Evolutionary conservation across 1,140 invertebrate species (phyloP).

Genomic region (Augochlora pura): DNA sequence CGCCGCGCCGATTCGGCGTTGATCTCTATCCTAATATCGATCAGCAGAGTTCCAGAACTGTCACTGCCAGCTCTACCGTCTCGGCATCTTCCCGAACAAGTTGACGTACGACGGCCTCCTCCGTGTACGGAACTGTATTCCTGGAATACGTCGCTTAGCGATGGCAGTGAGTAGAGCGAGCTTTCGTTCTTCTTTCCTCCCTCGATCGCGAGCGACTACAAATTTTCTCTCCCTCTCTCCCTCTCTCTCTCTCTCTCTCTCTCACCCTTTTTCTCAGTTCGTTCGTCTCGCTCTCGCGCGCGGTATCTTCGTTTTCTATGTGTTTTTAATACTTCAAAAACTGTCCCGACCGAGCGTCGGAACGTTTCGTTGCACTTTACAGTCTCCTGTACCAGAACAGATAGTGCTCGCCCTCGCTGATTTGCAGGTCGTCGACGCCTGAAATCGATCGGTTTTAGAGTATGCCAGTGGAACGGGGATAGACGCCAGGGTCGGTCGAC

Average conservation of each 20-base stretch:
- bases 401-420: constrained; percentile 91
- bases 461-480: too few species aligned
- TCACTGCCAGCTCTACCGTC: constrained; percentile 51
- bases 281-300: too few species aligned
- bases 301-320: too few species aligned
- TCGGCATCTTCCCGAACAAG: constrained; percentile 30
- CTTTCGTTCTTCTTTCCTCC: constrained; percentile 25
- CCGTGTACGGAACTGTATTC: not conserved
- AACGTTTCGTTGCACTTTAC: constrained; percentile 79
- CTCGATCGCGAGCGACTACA: not conserved
- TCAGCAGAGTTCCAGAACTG: constrained; percentile 43
- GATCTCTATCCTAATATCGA: not conserved
- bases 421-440: constrained; percentile 91
- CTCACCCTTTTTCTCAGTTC: too few species aligned
- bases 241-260: not conserved
- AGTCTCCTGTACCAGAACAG: constrained; percentile 95
- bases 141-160: constrained; percentile 44
- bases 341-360: constrained; percentile 10
- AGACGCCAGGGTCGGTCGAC: too few species aligned
- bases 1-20: not conserved
- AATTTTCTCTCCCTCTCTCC: not conserved
- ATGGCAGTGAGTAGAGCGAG: constrained; percentile 61
- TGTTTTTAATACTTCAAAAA: too few species aligned
- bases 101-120: not conserved
- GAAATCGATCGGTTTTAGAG: constrained; percentile 56